Evolutionary conservation across 2,797 vertebrate species (phyloP), one percentile per base, ranked within the genome.

Genomic region (Notoglanidium macrostoma): DNA sequence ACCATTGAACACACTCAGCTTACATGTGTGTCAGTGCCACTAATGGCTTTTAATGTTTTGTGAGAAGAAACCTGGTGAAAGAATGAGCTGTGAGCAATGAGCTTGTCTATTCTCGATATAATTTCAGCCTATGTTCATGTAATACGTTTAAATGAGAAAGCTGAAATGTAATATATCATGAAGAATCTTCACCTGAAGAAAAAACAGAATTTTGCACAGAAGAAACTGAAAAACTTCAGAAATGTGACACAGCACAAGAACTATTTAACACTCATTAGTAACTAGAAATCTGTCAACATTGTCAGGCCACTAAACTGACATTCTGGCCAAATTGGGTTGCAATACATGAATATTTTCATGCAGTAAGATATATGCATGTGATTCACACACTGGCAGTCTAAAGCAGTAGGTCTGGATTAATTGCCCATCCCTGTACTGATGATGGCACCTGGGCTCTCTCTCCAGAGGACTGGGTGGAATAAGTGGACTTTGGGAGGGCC

Each of bases 241-340:
- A 76, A 84, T 51, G 51, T 84, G 61, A 26, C 46, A 72, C 54
- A 72, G 40, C 87, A 87, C 5, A 44, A 55, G 32, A 21, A 10
- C 29, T 61, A 85, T 65, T 44, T 35, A 8, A 49, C 29, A 35
- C 46, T 55, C 6, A 15, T 40, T 68, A 32, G 65, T 7, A 51
- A 63, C 49, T 12, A 9, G 44, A 35, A 44, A 40, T 44, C 17
- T 49, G 40, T n/a, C 49, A 1, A 10, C 51, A 55, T 46, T 44
- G 2, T 10, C 65, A 32, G 29, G 11, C 8, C 29, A 67, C 3
- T 17, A 67, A 49, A 10, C 12, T 26, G 44, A 40, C 17, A 23
- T 40, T 21, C 26, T 74, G 23, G n/a, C n/a, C n/a, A n/a, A n/a
- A n/a, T n/a, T n/a, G n/a, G n/a, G n/a, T n/a, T n/a, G n/a, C n/a